Conservation (phyloP, 2,113 vertebrate genomes). For the Leiothrix lutea region DNA sequence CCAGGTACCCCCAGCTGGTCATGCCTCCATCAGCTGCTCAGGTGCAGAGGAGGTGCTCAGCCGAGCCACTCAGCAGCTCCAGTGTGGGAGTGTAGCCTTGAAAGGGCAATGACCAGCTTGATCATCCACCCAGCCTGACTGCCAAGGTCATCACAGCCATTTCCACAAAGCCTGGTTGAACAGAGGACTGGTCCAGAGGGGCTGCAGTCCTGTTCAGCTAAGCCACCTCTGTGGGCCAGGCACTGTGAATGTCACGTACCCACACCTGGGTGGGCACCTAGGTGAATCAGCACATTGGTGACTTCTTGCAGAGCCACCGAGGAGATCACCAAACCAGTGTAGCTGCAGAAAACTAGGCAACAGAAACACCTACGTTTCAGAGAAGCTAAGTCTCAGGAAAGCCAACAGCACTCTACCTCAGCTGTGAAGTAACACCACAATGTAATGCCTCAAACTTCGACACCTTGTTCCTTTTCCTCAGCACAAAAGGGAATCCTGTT, state of each 20-base stretch:
- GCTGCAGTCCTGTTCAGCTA: background rate
- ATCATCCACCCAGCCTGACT: background rate
- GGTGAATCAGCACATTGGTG: background rate
- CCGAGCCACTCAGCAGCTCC: background rate
- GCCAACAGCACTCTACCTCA: background rate
- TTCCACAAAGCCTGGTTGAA: background rate
- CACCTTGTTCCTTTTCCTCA: background rate
- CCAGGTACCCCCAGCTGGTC: background rate
- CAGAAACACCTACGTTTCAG: rapidly evolving
- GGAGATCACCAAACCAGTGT: background rate
- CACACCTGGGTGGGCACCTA: background rate
- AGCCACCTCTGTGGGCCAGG: background rate
- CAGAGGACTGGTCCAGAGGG: background rate
- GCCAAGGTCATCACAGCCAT: background rate
- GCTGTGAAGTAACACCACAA: rapidly evolving
- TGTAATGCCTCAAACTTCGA: background rate
- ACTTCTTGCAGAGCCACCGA: background rate
- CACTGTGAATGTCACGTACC: background rate
- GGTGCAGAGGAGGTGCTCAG: background rate
- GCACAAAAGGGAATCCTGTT: background rate
- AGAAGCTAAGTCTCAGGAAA: background rate
- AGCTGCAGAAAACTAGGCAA: background rate
- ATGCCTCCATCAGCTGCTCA: background rate
- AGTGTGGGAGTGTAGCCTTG: rapidly evolving
- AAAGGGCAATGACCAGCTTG: background rate